Percentiles rank a stretch among this genome's conserved stretches.
Conservation (phyloP, 2,888 invertebrate genomes). For the Catocala fraxini region DNA sequence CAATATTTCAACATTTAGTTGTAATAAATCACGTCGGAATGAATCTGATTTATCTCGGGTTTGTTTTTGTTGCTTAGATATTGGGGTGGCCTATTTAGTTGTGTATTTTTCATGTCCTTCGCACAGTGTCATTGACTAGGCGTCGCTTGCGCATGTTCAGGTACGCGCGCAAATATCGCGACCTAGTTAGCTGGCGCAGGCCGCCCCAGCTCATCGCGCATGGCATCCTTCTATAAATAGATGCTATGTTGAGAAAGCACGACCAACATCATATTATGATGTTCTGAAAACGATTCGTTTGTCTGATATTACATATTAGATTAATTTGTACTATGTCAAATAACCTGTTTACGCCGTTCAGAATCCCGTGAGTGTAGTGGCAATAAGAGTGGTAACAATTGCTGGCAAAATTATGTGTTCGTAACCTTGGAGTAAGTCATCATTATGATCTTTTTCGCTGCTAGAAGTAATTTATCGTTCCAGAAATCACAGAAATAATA, state of each 20-base stretch:
- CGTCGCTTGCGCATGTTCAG: conserved; percentile 59
- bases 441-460: too few relatives aligned
- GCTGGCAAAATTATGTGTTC: too few relatives aligned
- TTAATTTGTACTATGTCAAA: background rate
- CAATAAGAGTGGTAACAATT: too few relatives aligned
- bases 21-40: conserved; percentile 51
- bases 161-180: conserved; percentile 72
- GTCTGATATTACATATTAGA: background rate
- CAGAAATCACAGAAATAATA: too few relatives aligned
- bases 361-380: too few relatives aligned
- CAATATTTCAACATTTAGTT: conserved; percentile 49
- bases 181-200: conserved; percentile 75
- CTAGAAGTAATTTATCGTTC: too few relatives aligned
- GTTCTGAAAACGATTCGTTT: conserved; percentile 31
- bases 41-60: conserved; percentile 47
- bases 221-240: conserved; percentile 76
- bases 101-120: conserved; percentile 58
- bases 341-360: too few relatives aligned
- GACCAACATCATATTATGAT: conserved; percentile 43
- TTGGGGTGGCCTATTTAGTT: conserved; percentile 53
- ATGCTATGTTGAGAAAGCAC: conserved; percentile 74
- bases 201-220: conserved; percentile 66
- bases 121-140: conserved; percentile 60
- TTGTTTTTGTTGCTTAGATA: conserved; percentile 49
- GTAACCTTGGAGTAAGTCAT: too few relatives aligned